A percentile compares a stretch with the other conserved stretches of the same genome.
phyloP scores from a whole-genome alignment of 2,797 vertebrate genomes.

The Hozukius guyotensis region DNA sequence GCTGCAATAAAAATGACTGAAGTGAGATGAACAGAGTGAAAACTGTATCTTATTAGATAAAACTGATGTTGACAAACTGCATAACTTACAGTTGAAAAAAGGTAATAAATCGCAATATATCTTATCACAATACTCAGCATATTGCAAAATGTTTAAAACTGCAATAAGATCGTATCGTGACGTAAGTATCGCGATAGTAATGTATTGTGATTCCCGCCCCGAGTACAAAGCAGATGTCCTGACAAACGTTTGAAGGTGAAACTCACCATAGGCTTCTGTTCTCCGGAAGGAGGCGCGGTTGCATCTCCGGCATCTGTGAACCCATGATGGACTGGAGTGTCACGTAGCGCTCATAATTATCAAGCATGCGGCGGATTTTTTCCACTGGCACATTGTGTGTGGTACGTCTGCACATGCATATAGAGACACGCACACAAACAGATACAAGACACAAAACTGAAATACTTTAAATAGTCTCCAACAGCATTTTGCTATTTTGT shows the following conservation, averaged over 20 bases:
- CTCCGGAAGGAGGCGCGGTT: slow-evolving; percentile 53
- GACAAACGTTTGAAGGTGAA: background rate
- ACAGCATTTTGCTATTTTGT: background rate
- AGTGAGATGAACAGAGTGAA: too few species aligned
- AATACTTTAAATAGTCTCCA: background rate
- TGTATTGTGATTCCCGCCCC: too few species aligned
- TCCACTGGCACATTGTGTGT: slow-evolving; percentile 91
- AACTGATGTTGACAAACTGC: too few species aligned
- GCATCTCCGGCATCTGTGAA: slow-evolving; percentile 81
- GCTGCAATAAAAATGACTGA: too few species aligned
- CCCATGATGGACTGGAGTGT: slow-evolving; percentile 88
- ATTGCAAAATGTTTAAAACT: too few species aligned
- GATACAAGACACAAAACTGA: background rate
- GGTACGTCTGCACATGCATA: slow-evolving; percentile 84
- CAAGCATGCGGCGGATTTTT: slow-evolving; percentile 91
- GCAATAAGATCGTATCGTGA: too few species aligned
- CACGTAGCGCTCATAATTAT: slow-evolving; percentile 88
- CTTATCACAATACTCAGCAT: too few species aligned
- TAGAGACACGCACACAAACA: background rate
- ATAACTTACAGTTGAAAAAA: too few species aligned
- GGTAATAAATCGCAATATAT: too few species aligned
- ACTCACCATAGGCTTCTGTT: slow-evolving; percentile 80
- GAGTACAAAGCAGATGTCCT: background rate
- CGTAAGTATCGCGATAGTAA: too few species aligned
- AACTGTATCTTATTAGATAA: too few species aligned